Conservation (phyloP, 2,113 vertebrate genomes). For the Mugil cephalus region DNA sequence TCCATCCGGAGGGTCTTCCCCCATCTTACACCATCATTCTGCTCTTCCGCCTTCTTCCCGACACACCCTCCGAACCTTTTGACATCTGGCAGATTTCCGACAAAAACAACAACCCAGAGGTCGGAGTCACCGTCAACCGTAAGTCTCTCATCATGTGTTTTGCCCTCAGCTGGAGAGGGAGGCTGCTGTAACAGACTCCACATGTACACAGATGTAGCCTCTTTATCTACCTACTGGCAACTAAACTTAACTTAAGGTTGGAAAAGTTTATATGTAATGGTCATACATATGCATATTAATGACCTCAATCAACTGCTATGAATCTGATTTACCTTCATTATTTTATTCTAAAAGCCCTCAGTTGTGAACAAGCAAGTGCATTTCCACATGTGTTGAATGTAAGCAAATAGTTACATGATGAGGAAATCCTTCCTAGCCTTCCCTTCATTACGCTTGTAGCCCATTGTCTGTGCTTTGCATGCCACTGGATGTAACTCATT, state of each 20-base stretch:
- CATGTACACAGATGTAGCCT: constrained; percentile 31
- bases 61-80: constrained; percentile 91
- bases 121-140: constrained; percentile 95
- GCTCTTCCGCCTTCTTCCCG: constrained; percentile 93
- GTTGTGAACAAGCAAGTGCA: constrained; percentile 6
- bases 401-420: constrained; percentile 39
- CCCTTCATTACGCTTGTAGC: constrained; percentile 52
- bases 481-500: constrained; percentile 43
- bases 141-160: constrained; percentile 78
- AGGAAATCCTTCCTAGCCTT: constrained; percentile 27
- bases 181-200: constrained; percentile 26
- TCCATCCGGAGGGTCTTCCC: constrained; percentile 95
- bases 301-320: neutral
- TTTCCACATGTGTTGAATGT: constrained; percentile 33
- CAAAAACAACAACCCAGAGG: constrained; percentile 94
- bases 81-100: constrained; percentile 98
- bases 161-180: constrained; percentile 19
- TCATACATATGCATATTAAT: no score
- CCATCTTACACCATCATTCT: constrained; percentile 94
- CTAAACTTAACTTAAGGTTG: no score
- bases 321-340: neutral
- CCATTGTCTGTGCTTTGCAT: constrained; percentile 55
- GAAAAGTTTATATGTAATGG: no score
- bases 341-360: neutral
- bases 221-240: no score